Base-by-base conservation (phyloP, 2,113 vertebrate genomes). In the Ptyas mucosa region DNA sequence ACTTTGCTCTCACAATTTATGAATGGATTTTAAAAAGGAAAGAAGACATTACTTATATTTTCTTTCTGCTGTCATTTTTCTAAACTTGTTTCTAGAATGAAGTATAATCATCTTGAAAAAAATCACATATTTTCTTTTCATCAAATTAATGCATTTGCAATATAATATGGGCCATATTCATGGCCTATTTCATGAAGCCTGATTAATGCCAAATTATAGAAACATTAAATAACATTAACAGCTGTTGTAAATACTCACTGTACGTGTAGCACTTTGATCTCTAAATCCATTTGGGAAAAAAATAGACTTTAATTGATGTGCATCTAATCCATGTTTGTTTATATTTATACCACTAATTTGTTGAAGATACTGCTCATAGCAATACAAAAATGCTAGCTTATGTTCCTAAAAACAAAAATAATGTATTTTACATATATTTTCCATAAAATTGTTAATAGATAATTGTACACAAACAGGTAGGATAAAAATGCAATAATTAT, bases 261-360 rank as follows among this genome's bases (percentile, higher is more conserved):
- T 97, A 94, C 98, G 96, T 11, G 5, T 64, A 86, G 98, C 98
- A 90, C 94, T 97, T 94, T 98, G 96, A 88, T 98, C 96, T 92
- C 97, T 97, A 94, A 98, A 93, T 58, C 98, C 99, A 87, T 98
- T 96, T 57, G 98, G 98, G 54, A 99, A 99, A 97, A 98, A 99
- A 86, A 93, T 94, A 46, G 95, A 89, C 95, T 97, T 98, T 95
- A 99, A 98, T 3, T 91, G 92, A n/a, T 98, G 95, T 89, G 98
- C 97, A 91, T 98, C 98, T 92, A 91, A 95, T 91, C 91, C 93
- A 91, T 97, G 94, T 85, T 98, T 97, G 85, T 98, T 98, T 89
- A 98, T 95, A 90, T 94, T 95, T 88, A 95, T 92, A 69, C 96
- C 94, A 91, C 88, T 85, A 2, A 98, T 98, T 95, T 98, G 97